Conservation (phyloP, 2,113 vertebrate genomes). For the Brachyistius frenatus region DNA sequence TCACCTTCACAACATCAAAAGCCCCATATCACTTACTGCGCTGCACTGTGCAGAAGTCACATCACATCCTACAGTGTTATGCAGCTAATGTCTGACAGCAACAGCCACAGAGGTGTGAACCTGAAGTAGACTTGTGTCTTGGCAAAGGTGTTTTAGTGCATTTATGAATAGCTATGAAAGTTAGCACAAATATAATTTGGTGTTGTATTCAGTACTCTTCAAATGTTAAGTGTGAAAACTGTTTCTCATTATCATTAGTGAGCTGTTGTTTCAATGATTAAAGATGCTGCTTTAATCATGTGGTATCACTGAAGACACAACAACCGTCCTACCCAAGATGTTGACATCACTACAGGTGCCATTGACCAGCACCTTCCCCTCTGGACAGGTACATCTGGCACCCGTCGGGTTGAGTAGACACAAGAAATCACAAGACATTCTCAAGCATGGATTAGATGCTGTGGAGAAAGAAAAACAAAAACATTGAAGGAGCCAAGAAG, state of each 20-base stretch:
- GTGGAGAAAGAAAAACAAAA: constrained; percentile 44
- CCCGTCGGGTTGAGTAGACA: constrained; percentile 95
- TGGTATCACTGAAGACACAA: background rate
- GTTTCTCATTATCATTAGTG: background rate
- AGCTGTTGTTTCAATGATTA: too few species aligned
- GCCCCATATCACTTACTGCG: constrained; percentile 15
- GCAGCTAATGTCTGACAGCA: background rate
- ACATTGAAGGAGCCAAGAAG: background rate
- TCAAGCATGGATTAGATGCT: constrained; percentile 94
- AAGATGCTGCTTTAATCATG: background rate
- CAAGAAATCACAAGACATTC: constrained; percentile 93
- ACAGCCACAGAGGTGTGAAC: background rate
- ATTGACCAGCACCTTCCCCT: constrained; percentile 93
- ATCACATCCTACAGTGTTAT: constrained; percentile 4
- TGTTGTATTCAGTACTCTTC: background rate
- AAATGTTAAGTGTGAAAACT: background rate
- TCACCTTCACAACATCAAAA: constrained; percentile 85
- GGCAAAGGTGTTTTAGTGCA: background rate
- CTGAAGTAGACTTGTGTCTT: background rate
- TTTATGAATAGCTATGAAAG: background rate
- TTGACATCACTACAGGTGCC: constrained; percentile 91
- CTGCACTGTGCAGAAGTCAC: constrained; percentile 23
- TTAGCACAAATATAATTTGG: background rate
- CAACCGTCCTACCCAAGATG: constrained; percentile 84
- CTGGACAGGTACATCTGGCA: constrained; percentile 93